Evolutionary conservation across 2,797 vertebrate species (phyloP).

Genomic region (Enteromius anoplus): DNA sequence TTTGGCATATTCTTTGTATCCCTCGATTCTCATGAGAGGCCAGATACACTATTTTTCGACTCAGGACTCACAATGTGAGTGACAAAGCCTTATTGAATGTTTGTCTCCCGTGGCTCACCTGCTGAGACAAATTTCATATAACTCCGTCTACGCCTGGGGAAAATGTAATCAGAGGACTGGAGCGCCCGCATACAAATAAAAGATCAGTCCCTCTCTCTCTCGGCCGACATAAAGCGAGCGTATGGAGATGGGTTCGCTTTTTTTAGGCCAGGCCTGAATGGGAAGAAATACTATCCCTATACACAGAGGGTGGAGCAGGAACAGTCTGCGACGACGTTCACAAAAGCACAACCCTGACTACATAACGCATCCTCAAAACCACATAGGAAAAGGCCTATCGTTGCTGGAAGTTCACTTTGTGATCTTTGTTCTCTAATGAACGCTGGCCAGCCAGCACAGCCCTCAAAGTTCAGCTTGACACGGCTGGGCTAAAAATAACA

Average conservation of each 20-base stretch:
- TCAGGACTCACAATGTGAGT: constrained; percentile 28
- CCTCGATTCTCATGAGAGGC: constrained; percentile 35
- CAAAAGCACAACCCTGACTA: constrained; percentile 6
- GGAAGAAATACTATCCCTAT: constrained; percentile 37
- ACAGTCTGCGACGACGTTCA: background rate
- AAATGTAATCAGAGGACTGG: constrained; percentile 52
- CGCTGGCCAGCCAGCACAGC: constrained; percentile 58
- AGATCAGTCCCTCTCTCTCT: constrained; percentile 39
- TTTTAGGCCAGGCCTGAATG: constrained; percentile 32
- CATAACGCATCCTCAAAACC: background rate
- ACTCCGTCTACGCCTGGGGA: constrained; percentile 27
- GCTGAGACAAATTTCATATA: constrained; percentile 51
- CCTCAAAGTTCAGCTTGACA: constrained; percentile 62
- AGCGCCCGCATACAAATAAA: constrained; percentile 47
- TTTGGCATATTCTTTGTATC: constrained; percentile 28
- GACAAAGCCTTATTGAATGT: constrained; percentile 55
- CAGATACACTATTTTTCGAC: constrained; percentile 4
- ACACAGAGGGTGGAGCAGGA: constrained; percentile 12
- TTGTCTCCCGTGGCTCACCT: constrained; percentile 42
- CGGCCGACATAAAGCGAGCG: background rate
- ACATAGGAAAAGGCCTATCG: background rate
- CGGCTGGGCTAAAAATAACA: constrained; percentile 70
- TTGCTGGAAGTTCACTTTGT: constrained; percentile 21
- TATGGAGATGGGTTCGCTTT: constrained; percentile 37
- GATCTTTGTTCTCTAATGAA: constrained; percentile 59